Conservation (phyloP, 1,140 invertebrate genomes). For the Zaprionus tsacasi region DNA sequence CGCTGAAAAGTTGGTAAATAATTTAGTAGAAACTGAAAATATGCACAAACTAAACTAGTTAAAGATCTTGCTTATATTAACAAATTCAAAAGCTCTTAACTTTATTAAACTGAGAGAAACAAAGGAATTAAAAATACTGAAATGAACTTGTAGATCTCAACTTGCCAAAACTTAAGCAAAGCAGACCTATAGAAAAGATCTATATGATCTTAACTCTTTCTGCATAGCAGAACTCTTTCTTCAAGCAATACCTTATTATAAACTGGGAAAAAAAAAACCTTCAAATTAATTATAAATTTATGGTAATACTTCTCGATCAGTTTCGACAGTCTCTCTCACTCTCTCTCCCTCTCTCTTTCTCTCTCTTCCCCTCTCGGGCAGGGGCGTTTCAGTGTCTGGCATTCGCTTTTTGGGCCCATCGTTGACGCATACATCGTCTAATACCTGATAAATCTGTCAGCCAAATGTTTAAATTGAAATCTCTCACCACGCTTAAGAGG, state of each 20-base stretch:
- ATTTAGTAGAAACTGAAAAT: too few relatives aligned
- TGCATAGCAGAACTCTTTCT: too few relatives aligned
- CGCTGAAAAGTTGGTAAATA: too few relatives aligned
- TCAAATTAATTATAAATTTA: conserved; percentile 46
- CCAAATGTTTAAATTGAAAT: conserved; percentile 81
- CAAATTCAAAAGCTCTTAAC: neutral
- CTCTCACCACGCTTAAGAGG: conserved; percentile 67
- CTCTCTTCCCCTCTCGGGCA: too few relatives aligned
- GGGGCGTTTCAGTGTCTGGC: neutral
- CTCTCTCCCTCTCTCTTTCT: neutral
- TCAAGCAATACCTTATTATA: too few relatives aligned
- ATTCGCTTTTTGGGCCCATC: conserved; percentile 25
- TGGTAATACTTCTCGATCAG: conserved; percentile 18
- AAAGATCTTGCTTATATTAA: neutral
- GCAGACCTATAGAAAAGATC: too few relatives aligned
- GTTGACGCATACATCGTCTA: conserved; percentile 77
- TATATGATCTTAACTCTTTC: neutral
- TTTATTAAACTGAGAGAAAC: neutral
- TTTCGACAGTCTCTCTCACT: neutral
- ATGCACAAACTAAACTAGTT: neutral
- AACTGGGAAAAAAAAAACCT: too few relatives aligned
- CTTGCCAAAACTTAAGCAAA: neutral
- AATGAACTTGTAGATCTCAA: neutral
- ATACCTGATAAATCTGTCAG: conserved; percentile 84
- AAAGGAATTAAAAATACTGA: neutral